Conservation (phyloP, 1,140 invertebrate species). For the Megalopta genalis region DNA sequence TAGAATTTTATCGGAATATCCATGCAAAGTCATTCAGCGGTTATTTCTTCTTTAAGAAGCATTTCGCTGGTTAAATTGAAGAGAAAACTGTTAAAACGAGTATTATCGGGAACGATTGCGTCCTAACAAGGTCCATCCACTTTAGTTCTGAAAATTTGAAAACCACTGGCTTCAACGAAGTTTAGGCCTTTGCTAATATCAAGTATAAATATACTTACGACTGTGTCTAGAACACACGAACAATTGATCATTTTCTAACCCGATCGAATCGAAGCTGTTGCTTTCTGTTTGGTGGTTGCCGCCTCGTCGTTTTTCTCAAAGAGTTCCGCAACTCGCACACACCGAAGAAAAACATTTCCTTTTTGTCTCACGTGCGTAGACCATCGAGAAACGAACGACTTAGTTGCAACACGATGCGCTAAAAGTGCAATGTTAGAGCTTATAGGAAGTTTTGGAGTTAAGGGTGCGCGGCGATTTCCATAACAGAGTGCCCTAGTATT, state of each 20-base stretch:
- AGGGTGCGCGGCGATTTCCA: neutral
- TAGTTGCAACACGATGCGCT: neutral
- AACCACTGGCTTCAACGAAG: conserved; percentile 28
- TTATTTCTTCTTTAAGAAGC: neutral
- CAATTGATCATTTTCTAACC: conserved; percentile 25
- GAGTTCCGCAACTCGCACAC: neutral
- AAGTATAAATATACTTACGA: conserved; percentile 45
- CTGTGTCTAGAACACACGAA: conserved; percentile 35
- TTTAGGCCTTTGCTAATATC: conserved; percentile 40
- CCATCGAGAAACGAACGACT: conserved; percentile 16
- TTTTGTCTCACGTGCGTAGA: neutral
- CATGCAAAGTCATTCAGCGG: neutral
- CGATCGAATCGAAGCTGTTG: conserved; percentile 7
- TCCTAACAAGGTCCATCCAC: neutral
- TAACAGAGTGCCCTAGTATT: too few relatives aligned
- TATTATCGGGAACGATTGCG: conserved; percentile 1
- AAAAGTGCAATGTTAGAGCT: neutral
- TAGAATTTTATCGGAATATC: neutral
- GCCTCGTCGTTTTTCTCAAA: conserved; percentile 3
- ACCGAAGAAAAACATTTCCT: neutral
- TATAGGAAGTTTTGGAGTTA: neutral
- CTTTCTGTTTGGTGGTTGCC: neutral
- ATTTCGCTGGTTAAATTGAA: neutral
- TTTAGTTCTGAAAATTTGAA: conserved; percentile 40
- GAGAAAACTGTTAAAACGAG: neutral